Evolutionary conservation across 1,140 invertebrate genomes (phyloP).

Genomic region (Wiebesia pumilae): DNA sequence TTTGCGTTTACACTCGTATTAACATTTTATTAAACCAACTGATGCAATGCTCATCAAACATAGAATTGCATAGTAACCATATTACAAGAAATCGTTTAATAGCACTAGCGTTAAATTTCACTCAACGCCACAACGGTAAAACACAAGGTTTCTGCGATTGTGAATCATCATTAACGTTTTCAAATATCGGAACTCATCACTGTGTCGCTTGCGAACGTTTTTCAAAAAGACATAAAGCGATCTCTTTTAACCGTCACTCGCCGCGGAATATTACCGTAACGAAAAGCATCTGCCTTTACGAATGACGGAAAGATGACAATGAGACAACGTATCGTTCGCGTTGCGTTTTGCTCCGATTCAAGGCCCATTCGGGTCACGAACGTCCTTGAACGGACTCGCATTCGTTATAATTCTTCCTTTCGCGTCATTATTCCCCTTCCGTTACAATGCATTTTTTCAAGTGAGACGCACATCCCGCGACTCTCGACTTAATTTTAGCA

Average conservation of each 20-base stretch:
- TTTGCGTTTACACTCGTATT: too few relatives aligned
- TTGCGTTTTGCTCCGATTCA: conserved; percentile 29
- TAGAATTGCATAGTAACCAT: background rate
- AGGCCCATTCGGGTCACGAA: conserved; percentile 1
- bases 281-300: background rate
- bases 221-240: background rate
- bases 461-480: too few relatives aligned
- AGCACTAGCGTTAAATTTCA: background rate
- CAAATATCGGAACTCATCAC: background rate
- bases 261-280: background rate
- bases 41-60: background rate
- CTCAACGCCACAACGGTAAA: background rate
- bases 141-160: background rate
- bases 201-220: background rate
- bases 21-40: background rate
- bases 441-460: too few relatives aligned
- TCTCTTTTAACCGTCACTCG: background rate
- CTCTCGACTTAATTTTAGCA: background rate
- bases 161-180: background rate
- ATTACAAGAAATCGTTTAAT: background rate
- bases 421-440: too few relatives aligned
- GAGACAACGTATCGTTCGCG: too few relatives aligned
- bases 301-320: background rate
- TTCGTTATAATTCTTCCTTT: too few relatives aligned
- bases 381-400: conserved; percentile 4